Evolutionary conservation across 2,888 invertebrate genomes (phyloP).

Genomic region (Chelonus formosanus): DNA sequence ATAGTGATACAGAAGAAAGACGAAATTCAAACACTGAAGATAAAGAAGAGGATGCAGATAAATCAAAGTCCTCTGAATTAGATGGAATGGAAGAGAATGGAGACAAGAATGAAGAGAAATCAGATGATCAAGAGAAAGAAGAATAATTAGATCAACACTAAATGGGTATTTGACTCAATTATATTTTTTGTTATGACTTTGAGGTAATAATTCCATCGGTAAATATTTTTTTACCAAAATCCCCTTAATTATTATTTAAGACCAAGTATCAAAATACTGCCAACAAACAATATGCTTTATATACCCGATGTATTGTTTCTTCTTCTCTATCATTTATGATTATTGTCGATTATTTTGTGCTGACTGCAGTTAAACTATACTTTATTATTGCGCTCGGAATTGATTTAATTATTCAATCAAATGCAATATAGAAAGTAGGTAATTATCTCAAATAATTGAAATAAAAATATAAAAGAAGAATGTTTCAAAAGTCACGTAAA

Average conservation of each 20-base stretch:
- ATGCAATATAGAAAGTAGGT: no score
- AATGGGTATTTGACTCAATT: constrained; percentile 11
- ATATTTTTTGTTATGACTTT: constrained; percentile 2
- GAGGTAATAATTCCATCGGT: constrained; percentile 1
- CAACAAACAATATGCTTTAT: constrained; percentile 44
- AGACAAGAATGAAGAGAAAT: constrained; percentile 60
- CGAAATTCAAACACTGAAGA: constrained; percentile 45
- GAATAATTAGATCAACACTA: constrained; percentile 49
- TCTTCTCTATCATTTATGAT: no score
- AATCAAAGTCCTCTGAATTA: constrained; percentile 49
- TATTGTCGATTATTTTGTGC: no score
- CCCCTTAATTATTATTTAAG: constrained; percentile 48
- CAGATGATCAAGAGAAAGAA: constrained; percentile 60
- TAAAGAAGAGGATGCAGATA: constrained; percentile 40
- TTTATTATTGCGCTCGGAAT: no score
- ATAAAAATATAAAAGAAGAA: no score
- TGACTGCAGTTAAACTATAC: no score
- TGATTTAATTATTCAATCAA: no score
- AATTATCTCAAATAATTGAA: no score
- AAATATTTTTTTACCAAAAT: constrained; percentile 45
- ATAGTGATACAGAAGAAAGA: constrained; percentile 53
- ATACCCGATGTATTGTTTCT: no score
- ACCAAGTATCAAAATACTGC: constrained; percentile 51
- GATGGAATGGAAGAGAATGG: constrained; percentile 53
- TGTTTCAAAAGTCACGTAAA: no score